Evolutionary conservation across 2,113 vertebrate species (phyloP).

Genomic region (Chunga burmeisteri): DNA sequence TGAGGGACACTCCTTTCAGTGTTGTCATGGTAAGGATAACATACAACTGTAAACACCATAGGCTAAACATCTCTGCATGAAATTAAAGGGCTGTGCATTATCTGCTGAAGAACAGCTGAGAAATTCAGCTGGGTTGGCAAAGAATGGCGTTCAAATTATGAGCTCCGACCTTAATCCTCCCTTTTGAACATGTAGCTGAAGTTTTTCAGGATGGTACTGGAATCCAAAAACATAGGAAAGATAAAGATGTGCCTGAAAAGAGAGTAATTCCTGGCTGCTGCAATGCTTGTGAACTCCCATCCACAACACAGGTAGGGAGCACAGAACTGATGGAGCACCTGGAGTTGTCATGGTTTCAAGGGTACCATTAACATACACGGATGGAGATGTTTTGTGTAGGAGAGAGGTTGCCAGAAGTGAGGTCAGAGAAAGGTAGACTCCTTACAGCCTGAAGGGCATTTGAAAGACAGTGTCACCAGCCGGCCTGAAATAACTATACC

Average conservation of each 20-base stretch:
- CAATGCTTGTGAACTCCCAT: background rate
- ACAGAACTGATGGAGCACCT: background rate
- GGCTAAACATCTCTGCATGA: background rate
- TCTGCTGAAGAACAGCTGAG: slow-evolving; percentile 52
- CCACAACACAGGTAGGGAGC: background rate
- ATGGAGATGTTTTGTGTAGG: background rate
- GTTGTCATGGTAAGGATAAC: slow-evolving; percentile 58
- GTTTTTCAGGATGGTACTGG: background rate
- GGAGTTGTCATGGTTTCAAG: background rate
- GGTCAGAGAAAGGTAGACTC: background rate
- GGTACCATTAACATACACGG: background rate
- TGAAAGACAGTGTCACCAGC: background rate
- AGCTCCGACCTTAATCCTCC: slow-evolving; percentile 29
- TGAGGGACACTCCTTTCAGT: background rate
- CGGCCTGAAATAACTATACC: background rate
- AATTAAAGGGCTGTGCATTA: slow-evolving; percentile 26
- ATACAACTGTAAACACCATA: slow-evolving; percentile 29
- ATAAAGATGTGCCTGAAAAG: background rate
- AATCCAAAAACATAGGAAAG: slow-evolving; percentile 21
- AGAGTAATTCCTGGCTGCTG: background rate
- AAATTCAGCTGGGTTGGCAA: slow-evolving; percentile 31
- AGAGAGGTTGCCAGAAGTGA: background rate
- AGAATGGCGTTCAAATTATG: slow-evolving; percentile 15
- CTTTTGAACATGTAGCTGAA: slow-evolving; percentile 22
- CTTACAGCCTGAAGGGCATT: background rate